These are phyloP conservation scores for Amniataba percoides DNA, from an alignment of 2,797 vertebrate genomes.

Conservation along the genomic window DNA sequence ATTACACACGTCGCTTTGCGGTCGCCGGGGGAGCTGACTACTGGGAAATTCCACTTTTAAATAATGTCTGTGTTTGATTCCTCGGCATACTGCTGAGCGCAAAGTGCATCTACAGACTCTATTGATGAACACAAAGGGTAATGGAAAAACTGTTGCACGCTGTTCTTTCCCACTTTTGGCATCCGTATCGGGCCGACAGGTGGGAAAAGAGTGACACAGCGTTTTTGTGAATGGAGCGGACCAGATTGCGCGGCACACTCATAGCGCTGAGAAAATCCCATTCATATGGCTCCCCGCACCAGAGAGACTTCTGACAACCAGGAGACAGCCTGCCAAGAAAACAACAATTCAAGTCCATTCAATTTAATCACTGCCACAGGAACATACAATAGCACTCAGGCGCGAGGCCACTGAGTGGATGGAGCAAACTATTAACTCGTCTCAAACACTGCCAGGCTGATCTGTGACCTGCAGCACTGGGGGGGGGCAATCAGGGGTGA, in stretches of 20 bases:
- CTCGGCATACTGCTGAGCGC: constrained; percentile 44
- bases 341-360: constrained; percentile 48
- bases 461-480: background rate
- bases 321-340: constrained; percentile 64
- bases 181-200: constrained; percentile 56
- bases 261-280: constrained; percentile 58
- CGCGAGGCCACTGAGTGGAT: background rate
- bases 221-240: constrained; percentile 73
- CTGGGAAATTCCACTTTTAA: constrained; percentile 66
- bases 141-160: constrained; percentile 52
- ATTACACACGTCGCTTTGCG: constrained; percentile 45
- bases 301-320: constrained; percentile 56
- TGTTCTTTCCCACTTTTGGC: constrained; percentile 53
- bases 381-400: constrained; percentile 11
- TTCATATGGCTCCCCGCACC: constrained; percentile 63
- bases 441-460: constrained; percentile 8
- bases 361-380: constrained; percentile 42
- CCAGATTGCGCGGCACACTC: constrained; percentile 66
- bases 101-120: constrained; percentile 61
- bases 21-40: constrained; percentile 47
- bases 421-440: constrained; percentile 18
- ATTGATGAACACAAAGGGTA: constrained; percentile 52
- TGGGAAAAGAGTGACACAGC: constrained; percentile 64
- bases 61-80: constrained; percentile 60
- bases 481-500: background rate